Percentiles rank a stretch among this genome's conserved stretches.
These are phyloP conservation scores for Zaprionus ghesquierei DNA, from an alignment of 1,140 invertebrate species.

Conservation along the genomic window DNA sequence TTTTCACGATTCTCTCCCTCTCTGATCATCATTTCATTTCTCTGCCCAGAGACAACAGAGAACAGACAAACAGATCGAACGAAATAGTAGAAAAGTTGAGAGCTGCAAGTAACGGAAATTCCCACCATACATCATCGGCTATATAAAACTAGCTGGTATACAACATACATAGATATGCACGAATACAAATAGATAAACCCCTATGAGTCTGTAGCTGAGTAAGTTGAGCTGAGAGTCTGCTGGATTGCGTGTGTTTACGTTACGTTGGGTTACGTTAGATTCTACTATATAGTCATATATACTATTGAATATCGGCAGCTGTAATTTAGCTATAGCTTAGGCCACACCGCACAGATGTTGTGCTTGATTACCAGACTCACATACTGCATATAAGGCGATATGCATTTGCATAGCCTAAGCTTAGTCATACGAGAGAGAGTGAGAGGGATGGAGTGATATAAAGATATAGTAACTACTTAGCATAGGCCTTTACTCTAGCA, in stretches of 20 bases:
- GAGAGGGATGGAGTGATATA: neutral
- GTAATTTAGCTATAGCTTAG: constrained; percentile 23
- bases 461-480: constrained; percentile 2
- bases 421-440: constrained; percentile 25
- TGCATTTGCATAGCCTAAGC: constrained; percentile 26
- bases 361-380: constrained; percentile 23
- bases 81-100: constrained; percentile 36
- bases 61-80: constrained; percentile 42
- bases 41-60: neutral
- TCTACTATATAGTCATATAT: constrained; percentile 10
- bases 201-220: neutral
- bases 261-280: constrained; percentile 9
- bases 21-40: neutral
- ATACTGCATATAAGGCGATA: constrained; percentile 27
- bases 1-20: constrained; percentile 16
- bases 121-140: constrained; percentile 72
- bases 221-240: neutral
- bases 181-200: neutral
- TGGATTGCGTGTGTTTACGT: neutral
- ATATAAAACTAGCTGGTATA: constrained; percentile 57
- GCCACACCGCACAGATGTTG: constrained; percentile 42
- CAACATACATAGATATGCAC: constrained; percentile 8
- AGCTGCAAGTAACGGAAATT: constrained; percentile 64
- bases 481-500: constrained; percentile 10
- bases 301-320: constrained; percentile 32